Percentiles rank a stretch among this genome's conserved stretches.
These are phyloP conservation scores for Saccostrea glomerata DNA, from an alignment of 1,140 invertebrate species.

Conservation along the genomic window DNA sequence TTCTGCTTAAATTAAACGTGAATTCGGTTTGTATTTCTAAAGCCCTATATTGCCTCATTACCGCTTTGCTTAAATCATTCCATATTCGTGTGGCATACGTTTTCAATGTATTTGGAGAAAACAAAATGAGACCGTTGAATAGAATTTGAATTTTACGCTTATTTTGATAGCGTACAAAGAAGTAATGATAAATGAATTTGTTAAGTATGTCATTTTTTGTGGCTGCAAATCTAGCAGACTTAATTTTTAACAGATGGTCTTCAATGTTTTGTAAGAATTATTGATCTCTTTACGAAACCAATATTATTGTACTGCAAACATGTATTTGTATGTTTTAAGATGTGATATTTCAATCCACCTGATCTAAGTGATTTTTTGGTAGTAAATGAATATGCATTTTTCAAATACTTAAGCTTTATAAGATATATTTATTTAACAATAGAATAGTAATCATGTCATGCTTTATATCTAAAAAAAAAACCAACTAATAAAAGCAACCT, in stretches of 20 bases:
- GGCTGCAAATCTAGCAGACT: background rate
- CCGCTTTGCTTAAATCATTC: background rate
- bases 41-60: background rate
- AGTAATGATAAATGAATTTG: background rate
- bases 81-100: background rate
- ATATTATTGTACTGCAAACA: background rate
- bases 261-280: background rate
- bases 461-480: too few species aligned
- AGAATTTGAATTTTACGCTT: slow-evolving; percentile 2
- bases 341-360: too few species aligned
- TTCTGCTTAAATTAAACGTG: slow-evolving; percentile 9
- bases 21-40: slow-evolving; percentile 4
- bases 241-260: slow-evolving; percentile 21
- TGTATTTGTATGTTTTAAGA: too few species aligned
- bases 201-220: background rate
- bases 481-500: too few species aligned
- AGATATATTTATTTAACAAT: too few species aligned
- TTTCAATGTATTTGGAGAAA: background rate
- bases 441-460: too few species aligned
- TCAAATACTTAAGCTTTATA: too few species aligned
- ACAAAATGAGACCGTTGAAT: background rate
- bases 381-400: too few species aligned
- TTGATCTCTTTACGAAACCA: background rate
- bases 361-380: too few species aligned
- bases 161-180: background rate